phyloP scores from a whole-genome alignment of 2,888 invertebrate species.

The Luffia ferchaultella region DNA sequence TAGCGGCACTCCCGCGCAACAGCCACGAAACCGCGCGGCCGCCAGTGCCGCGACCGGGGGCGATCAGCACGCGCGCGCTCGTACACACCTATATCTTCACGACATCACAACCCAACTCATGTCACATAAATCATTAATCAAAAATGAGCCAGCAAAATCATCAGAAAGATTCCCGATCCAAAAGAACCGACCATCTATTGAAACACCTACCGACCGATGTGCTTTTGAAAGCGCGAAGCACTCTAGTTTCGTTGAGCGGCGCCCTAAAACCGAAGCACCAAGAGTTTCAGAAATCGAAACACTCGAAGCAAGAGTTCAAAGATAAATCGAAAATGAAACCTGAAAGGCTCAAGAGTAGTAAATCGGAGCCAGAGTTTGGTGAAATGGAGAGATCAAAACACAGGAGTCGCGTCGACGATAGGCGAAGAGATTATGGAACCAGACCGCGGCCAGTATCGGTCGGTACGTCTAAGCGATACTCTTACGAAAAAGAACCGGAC shows the following conservation, averaged over 20 bases:
- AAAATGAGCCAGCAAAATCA: conserved; percentile 53
- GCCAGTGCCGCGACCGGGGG: conserved; percentile 4
- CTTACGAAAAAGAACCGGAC: conserved; percentile 33
- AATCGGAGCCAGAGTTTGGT: conserved; percentile 50
- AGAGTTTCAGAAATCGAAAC: conserved; percentile 27
- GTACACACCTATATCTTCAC: neutral
- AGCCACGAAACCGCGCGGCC: neutral
- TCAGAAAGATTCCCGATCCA: conserved; percentile 37
- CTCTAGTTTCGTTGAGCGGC: conserved; percentile 49
- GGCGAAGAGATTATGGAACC: conserved; percentile 25
- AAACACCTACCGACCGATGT: conserved; percentile 56
- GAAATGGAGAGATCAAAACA: conserved; percentile 38
- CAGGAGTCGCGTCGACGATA: conserved; percentile 39
- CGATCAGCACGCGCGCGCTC: conserved; percentile 2
- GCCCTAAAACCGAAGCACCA: conserved; percentile 53
- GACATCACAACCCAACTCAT: no score
- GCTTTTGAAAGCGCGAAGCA: conserved; percentile 47
- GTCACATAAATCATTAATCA: conserved; percentile 19
- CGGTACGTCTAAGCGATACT: conserved; percentile 33
- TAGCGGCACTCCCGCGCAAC: neutral
- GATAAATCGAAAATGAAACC: conserved; percentile 40
- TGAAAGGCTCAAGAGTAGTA: conserved; percentile 40
- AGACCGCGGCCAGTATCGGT: conserved; percentile 48
- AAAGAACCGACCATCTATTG: conserved; percentile 44
- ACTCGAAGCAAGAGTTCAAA: conserved; percentile 51